phyloP scores from a whole-genome alignment of 2,797 vertebrate species.

The Danio choprae region DNA sequence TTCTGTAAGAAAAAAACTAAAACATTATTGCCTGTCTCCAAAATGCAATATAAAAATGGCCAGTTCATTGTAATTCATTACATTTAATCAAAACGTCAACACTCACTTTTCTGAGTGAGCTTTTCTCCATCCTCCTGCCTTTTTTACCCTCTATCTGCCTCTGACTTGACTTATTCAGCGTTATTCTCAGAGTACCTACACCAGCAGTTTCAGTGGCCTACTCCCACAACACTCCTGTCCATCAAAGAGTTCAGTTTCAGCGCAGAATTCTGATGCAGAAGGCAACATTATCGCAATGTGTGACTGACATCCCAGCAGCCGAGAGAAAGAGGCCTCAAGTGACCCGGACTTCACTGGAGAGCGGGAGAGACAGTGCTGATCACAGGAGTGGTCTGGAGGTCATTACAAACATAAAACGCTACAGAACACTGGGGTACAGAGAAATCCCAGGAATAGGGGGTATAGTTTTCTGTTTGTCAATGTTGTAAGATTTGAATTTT shows the following conservation, averaged over 20 bases:
- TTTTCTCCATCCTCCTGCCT: neutral
- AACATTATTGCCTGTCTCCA: neutral
- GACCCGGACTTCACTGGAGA: conserved; percentile 7
- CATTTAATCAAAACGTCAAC: neutral
- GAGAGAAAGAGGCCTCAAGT: conserved; percentile 4
- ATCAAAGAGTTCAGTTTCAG: conserved; percentile 40
- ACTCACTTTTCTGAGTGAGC: conserved; percentile 20
- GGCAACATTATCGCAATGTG: conserved; percentile 41
- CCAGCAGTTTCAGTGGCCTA: conserved; percentile 38
- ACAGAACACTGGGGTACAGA: conserved; percentile 26
- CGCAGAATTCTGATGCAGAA: conserved; percentile 41
- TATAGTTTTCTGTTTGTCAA: neutral
- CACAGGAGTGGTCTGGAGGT: conserved; percentile 34
- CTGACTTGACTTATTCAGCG: conserved; percentile 36
- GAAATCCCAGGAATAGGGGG: neutral
- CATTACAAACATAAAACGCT: conserved; percentile 25
- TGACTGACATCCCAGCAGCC: conserved; percentile 39
- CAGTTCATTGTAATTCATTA: neutral
- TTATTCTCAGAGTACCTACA: conserved; percentile 28
- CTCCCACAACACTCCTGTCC: conserved; percentile 23
- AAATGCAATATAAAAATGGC: neutral
- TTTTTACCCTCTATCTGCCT: neutral
- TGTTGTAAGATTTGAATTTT: no score
- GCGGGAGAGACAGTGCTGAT: neutral
- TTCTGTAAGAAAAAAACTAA: no score